Base-by-base conservation (phyloP, 2,888 invertebrate species). In the Agrotis ipsilon region DNA sequence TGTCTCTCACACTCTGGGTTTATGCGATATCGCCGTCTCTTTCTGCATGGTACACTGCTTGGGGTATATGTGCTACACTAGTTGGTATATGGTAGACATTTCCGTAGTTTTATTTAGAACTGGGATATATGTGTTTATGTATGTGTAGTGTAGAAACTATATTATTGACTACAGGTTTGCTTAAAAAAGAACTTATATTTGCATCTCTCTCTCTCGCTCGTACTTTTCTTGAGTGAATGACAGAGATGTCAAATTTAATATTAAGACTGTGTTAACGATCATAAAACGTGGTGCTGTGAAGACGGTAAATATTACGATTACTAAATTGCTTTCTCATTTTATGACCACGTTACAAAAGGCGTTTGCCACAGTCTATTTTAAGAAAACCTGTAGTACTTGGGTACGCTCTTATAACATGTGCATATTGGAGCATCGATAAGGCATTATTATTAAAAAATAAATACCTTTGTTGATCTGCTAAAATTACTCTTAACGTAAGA, bases 11-110 rank as follows among this genome's bases (percentile, higher is more conserved):
- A 85, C 83, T 87, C 86, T 75, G 75, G 75, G 83, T 87, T 68
- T 81, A 64, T 72, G 75, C 74, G 80, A 80, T 85, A 78, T 87
- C 75, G 83, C 81, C 77, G 76, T 87, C 87, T 86, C 86, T 87
- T 70, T 89, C 83, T 90, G 93, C 93, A 93, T 93, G 93, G 80
- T 87, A 89, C 86, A 89, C 78, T 81, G 92, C 92, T 92, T 93
- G 92, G 92, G 92, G 91, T 91, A 88, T 85, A 88, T 91, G 90
- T 91, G 91, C 88, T 88, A 86, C 84, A 84, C 82, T 84, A 83
- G 73, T 77, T 60, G 84, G 85, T 82, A 81, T 73, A 80, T 82
- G 86, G 75, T 83, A 74, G 66, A 57, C 16, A 60, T 66, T 74
- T 64, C 49, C 58, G 58, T 77, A 86, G 80, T 55, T 45, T n/a